Base-by-base conservation (phyloP, 2,888 invertebrate species). In the Belgica antarctica region DNA sequence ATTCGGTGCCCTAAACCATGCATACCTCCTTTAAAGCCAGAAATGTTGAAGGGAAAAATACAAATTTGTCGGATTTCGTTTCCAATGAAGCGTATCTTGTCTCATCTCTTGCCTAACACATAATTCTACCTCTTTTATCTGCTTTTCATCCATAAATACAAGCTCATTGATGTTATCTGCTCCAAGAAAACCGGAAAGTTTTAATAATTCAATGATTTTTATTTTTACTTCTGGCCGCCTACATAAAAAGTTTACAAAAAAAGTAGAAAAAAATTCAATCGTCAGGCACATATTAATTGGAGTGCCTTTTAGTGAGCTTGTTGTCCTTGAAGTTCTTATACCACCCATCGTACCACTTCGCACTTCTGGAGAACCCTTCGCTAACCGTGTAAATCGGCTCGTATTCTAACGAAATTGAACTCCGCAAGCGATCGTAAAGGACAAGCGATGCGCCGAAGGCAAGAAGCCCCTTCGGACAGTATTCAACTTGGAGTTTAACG, bases 361-460 rank as follows among this genome's bases (percentile, higher is more conserved):
- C 78, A 71, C 80, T 80, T 2, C 73, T 73, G 28, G 78, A 76
- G 15, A 71, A 73, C 7, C 79, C 75, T 59, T 76, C 75, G 73
- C 78, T 79, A n/a, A 59, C 61, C 4, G 28, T 70, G 36, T 75
- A 76, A 65, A 79, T 72, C 0, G 80, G 80, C 71, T 77, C 76
- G 72, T 80, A 80, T 47, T 80, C 79, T 75, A 80, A 76, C 73
- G 80, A 78, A 19, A 61, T 70, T 24, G 70, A 82, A 3, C 86
- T 85, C 73, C 86, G 82, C 34, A 82, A 77, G 3, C 86, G 81
- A 74, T 82, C 86, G 75, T 84, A 86, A 75, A 84, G 81, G 59
- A 86, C 76, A 71, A 84, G 82, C 19, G 83, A 86, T 65, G 84
- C 79, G n/a, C 82, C 78, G 72, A 80, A 83, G 5, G 82, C 79